Evolutionary conservation across 35 echinoderm and acorn worm genomes (phyloP).

Genomic region (Chiridota heheva): DNA sequence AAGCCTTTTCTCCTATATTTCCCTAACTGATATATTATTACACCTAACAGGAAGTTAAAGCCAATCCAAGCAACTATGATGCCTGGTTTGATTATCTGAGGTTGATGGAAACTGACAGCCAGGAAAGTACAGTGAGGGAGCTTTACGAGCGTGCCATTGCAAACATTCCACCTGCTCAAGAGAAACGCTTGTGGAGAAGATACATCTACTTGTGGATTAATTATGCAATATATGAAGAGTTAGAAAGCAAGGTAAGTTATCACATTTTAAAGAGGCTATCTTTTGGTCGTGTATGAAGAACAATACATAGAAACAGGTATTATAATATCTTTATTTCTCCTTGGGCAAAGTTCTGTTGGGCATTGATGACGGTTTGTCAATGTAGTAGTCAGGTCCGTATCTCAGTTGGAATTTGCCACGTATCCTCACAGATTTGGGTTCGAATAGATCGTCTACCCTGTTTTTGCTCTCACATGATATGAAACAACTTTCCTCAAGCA

Average conservation of each 20-base stretch:
- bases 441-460: too few species aligned
- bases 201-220: slow-evolving; percentile 99
- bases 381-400: too few species aligned
- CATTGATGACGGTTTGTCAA: not conserved
- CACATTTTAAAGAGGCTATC: too few species aligned
- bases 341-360: not conserved
- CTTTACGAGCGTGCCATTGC: slow-evolving; percentile 96
- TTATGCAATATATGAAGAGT: slow-evolving; percentile 98
- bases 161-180: slow-evolving; percentile 87
- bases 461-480: too few species aligned
- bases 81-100: slow-evolving; percentile 99
- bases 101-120: slow-evolving; percentile 73
- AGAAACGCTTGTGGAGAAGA: slow-evolving; percentile 88
- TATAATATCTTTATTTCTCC: not conserved
- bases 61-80: slow-evolving; percentile 96
- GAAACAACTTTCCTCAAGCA: too few species aligned
- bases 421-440: too few species aligned
- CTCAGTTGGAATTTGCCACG: too few species aligned
- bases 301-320: not conserved
- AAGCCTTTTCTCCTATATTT: too few species aligned
- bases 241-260: slow-evolving; percentile 67
- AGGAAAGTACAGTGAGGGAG: slow-evolving; percentile 78
- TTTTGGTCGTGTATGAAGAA: too few species aligned
- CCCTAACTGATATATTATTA: too few species aligned
- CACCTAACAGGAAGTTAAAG: slow-evolving; percentile 80